These are phyloP conservation scores for Meandrina meandrites DNA, from an alignment of 92 coral and sea anemone genomes.

Conservation along the genomic window DNA sequence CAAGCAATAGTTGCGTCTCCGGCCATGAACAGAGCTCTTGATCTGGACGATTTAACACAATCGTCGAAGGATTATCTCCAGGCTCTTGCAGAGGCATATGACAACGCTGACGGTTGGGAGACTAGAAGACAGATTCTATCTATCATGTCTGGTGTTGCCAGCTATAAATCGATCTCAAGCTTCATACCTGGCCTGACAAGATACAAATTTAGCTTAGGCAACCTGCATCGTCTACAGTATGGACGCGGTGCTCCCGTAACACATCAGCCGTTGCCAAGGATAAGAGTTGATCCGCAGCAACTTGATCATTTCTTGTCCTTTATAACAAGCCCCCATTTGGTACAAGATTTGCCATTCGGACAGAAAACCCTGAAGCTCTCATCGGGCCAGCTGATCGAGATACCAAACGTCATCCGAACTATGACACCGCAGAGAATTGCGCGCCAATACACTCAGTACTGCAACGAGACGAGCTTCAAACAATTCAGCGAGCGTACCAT, in stretches of 20 bases:
- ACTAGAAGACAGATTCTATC: slow-evolving; percentile 35
- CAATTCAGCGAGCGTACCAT: slow-evolving; percentile 42
- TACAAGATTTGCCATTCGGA: slow-evolving; percentile 42
- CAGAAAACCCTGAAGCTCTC: slow-evolving; percentile 35
- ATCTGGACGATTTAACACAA: slow-evolving; percentile 23
- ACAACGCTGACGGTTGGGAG: slow-evolving; percentile 45
- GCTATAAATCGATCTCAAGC: slow-evolving; percentile 29
- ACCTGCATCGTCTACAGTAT: slow-evolving; percentile 46
- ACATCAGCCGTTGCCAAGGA: slow-evolving; percentile 22
- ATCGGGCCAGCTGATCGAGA: slow-evolving; percentile 25
- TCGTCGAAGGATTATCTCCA: slow-evolving; percentile 30
- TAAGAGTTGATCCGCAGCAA: slow-evolving; percentile 30
- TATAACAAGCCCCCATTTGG: slow-evolving; percentile 38
- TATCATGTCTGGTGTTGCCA: slow-evolving; percentile 41
- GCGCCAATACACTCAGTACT: slow-evolving; percentile 43
- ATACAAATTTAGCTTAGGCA: slow-evolving; percentile 42
- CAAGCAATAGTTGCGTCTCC: slow-evolving; percentile 46
- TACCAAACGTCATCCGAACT: slow-evolving; percentile 43
- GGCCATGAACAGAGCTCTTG: slow-evolving; percentile 46
- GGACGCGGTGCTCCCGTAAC: slow-evolving; percentile 25
- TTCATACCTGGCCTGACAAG: slow-evolving; percentile 40
- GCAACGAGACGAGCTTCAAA: slow-evolving; percentile 36
- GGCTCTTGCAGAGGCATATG: slow-evolving; percentile 53
- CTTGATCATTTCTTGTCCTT: slow-evolving; percentile 28
- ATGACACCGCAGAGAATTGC: slow-evolving; percentile 41